phyloP scores from a whole-genome alignment of 1,140 invertebrate species.

The Drosophila orena region DNA sequence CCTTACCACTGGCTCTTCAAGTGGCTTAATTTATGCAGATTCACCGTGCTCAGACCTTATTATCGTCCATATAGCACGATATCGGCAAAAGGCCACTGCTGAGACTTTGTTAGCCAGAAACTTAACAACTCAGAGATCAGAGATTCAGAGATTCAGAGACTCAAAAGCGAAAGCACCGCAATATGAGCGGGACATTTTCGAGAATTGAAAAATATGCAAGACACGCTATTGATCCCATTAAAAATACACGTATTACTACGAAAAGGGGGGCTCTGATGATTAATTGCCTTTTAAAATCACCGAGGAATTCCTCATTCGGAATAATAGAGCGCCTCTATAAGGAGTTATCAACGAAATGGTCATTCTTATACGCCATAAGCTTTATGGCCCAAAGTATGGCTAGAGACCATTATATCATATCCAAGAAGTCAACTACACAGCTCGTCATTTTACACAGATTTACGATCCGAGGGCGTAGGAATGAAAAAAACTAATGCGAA shows the following conservation, averaged over 20 bases:
- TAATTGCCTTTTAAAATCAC: slow-evolving; percentile 1
- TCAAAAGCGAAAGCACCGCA: slow-evolving; percentile 73
- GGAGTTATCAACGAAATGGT: too few relatives aligned
- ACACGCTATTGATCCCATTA: slow-evolving; percentile 34
- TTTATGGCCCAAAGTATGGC: too few relatives aligned
- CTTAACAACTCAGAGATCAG: not conserved
- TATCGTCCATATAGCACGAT: slow-evolving; percentile 38
- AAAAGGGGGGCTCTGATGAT: slow-evolving; percentile 7
- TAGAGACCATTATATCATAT: too few relatives aligned
- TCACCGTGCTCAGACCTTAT: slow-evolving; percentile 27
- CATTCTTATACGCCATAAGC: too few relatives aligned
- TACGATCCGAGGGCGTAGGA: not conserved
- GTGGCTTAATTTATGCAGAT: slow-evolving; percentile 74
- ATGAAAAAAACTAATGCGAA: slow-evolving; percentile 19
- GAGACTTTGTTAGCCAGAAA: slow-evolving; percentile 21
- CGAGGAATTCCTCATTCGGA: not conserved
- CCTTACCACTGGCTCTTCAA: slow-evolving; percentile 19
- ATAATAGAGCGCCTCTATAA: not conserved
- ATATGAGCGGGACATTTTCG: slow-evolving; percentile 44
- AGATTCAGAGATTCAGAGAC: not conserved
- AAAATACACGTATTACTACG: slow-evolving; percentile 1
- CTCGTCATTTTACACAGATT: not conserved
- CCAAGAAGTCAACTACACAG: too few relatives aligned
- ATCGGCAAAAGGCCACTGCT: slow-evolving; percentile 42
- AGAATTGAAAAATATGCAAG: slow-evolving; percentile 67